Percentiles rank a stretch among this genome's conserved stretches.
Conservation (phyloP, 1,140 invertebrate genomes). For the Periplaneta americana region DNA sequence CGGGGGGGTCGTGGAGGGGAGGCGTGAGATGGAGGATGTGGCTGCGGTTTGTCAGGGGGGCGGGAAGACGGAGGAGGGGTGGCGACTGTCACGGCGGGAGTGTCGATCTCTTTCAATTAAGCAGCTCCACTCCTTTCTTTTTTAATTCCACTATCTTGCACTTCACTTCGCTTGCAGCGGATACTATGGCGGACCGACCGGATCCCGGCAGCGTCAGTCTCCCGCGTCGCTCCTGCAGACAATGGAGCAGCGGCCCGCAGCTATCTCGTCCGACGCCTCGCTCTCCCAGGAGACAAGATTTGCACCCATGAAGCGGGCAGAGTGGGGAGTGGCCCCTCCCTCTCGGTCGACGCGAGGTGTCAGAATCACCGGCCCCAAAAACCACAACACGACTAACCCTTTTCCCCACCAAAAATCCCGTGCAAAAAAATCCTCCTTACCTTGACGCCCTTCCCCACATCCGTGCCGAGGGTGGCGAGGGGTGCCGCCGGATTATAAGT, state of each 20-base stretch:
- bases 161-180: not conserved
- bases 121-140: not conserved
- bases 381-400: not conserved
- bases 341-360: not conserved
- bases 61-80: not conserved
- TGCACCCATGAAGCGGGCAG: not conserved
- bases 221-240: not conserved
- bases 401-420: not conserved
- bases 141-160: not conserved
- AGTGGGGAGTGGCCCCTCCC: not conserved
- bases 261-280: not conserved
- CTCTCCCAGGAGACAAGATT: not conserved
- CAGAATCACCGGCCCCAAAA: not conserved
- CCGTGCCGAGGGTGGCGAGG: not conserved
- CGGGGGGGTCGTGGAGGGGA: not conserved
- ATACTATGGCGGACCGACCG: not conserved
- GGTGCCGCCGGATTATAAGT: not conserved
- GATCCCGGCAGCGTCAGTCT: not conserved
- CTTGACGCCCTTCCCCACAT: not conserved
- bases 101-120: not conserved
- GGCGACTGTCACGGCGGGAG: not conserved
- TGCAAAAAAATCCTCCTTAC: not conserved
- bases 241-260: not conserved
- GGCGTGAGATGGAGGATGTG: slow-evolving; percentile 1
- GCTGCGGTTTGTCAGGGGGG: not conserved